Base-by-base conservation (phyloP, 2,888 invertebrate genomes). In the Meiosimyza decipiens region DNA sequence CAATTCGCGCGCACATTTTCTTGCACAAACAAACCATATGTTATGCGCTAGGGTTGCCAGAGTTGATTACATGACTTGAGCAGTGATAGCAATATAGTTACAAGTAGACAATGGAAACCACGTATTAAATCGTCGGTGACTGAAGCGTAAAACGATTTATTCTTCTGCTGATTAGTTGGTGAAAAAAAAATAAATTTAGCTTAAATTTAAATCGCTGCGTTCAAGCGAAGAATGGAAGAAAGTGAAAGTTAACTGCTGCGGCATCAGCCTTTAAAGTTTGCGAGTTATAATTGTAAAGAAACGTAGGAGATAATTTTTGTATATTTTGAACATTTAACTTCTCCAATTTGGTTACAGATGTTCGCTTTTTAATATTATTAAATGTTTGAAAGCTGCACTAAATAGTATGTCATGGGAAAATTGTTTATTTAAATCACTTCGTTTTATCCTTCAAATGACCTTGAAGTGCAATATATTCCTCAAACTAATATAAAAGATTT, bases 81-180 rank as follows among this genome's bases (percentile, higher is more conserved):
- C 57, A 28, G 12, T 18, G 57, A 28, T 18, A 28, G 57, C 57
- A 57, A 5, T 22, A 57, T 28, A 16, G 28, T 15, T 15, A 18
- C 22, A 57, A 28, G 28, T 15, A 57, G 28, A 28, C 57, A 18
- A 18, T 28, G 57, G 28, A 57, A 57, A 57, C 57, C 57, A 28
- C 28, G 28, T 28, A 28, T 28, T 0, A 28, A 28, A 28, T 22
- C 15, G 22, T 18, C 15, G 57, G 18, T 28, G 28, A 57, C 28
- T 57, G 22, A 57, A 57, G 57, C 57, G 57, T 57, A 28, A 57
- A 57, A 57, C 22, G 57, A 57, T 57, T 57, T 57, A 57, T 57
- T 55, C 55, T 55, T 11, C 57, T 57, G 18, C 9, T 18, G 18
- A n/a, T 57, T 16, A 57, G 40, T 40, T 40, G 40, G 40, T 40